Conservation (phyloP, 2,888 invertebrate genomes). For the Limenitis camilla region DNA sequence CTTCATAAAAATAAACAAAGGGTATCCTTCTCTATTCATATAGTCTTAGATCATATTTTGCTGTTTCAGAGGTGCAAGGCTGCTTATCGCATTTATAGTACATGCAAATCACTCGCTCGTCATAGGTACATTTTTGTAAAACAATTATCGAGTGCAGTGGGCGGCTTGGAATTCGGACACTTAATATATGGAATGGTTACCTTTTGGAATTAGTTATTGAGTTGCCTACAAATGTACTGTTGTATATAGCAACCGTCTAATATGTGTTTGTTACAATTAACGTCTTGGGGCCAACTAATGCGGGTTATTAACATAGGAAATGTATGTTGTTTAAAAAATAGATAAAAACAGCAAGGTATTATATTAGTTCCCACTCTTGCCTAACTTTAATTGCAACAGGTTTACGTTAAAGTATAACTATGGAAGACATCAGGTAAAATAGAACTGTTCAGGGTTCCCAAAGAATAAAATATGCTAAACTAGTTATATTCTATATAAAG, state of each 20-base stretch:
- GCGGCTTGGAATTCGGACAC: constrained; percentile 27
- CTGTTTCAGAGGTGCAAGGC: neutral
- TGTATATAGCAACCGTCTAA: neutral
- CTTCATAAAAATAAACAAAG: neutral
- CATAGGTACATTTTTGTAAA: constrained; percentile 53
- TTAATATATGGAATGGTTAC: constrained; percentile 14
- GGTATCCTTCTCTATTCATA: constrained; percentile 2
- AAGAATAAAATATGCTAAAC: no score
- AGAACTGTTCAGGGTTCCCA: no score
- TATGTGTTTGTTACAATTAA: neutral
- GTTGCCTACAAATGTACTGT: neutral
- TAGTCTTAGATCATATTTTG: neutral
- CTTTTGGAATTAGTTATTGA: constrained; percentile 4
- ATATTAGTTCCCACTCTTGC: no score
- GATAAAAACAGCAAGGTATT: no score
- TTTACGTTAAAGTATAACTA: no score
- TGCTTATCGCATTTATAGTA: neutral
- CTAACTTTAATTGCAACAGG: no score
- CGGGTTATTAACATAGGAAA: neutral
- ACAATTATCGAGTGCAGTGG: constrained; percentile 24
- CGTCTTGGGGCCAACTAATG: neutral
- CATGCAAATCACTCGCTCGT: constrained; percentile 52
- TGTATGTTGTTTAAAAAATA: no score
- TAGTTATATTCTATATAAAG: no score
- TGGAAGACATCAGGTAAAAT: no score